A percentile compares a stretch with the other conserved stretches of the same genome.
phyloP scores from a whole-genome alignment of 2,888 invertebrate genomes.

The Griposia aprilina region DNA sequence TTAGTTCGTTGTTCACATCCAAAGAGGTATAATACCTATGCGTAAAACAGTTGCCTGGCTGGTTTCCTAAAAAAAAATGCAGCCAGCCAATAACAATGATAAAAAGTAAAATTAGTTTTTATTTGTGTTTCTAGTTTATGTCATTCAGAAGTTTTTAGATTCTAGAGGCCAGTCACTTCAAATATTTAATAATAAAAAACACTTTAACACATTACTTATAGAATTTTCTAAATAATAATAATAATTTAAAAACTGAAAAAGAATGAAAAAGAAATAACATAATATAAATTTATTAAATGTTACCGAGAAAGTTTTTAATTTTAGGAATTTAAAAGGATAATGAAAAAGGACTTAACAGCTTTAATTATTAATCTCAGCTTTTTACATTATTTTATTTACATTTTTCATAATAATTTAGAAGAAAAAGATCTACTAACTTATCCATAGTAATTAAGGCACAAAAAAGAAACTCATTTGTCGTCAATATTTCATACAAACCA shows the following conservation, averaged over 20 bases:
- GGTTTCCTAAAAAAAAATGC: not conserved
- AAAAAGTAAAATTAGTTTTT: conserved; percentile 5
- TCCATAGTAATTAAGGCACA: not conserved
- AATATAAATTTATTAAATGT: not conserved
- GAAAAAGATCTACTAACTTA: not conserved
- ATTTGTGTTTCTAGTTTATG: not conserved
- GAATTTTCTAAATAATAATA: not conserved
- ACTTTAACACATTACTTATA: no score
- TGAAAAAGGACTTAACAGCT: conserved; percentile 8
- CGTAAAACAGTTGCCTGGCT: not conserved
- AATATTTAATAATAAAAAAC: not conserved
- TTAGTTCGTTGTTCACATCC: not conserved
- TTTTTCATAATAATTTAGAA: not conserved
- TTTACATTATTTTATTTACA: not conserved
- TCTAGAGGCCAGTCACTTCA: not conserved
- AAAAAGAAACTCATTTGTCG: not conserved
- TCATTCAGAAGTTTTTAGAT: not conserved
- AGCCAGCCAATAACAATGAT: not conserved
- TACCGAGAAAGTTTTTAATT: conserved; percentile 21
- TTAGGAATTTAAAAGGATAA: not conserved
- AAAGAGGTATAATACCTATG: conserved; percentile 1
- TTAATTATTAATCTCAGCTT: not conserved
- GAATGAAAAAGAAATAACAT: no score
- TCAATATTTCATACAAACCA: conserved; percentile 11
- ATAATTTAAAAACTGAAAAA: not conserved